These are phyloP conservation scores for Heloderma charlesbogerti DNA, from an alignment of 2,113 vertebrate species.

Conservation along the genomic window DNA sequence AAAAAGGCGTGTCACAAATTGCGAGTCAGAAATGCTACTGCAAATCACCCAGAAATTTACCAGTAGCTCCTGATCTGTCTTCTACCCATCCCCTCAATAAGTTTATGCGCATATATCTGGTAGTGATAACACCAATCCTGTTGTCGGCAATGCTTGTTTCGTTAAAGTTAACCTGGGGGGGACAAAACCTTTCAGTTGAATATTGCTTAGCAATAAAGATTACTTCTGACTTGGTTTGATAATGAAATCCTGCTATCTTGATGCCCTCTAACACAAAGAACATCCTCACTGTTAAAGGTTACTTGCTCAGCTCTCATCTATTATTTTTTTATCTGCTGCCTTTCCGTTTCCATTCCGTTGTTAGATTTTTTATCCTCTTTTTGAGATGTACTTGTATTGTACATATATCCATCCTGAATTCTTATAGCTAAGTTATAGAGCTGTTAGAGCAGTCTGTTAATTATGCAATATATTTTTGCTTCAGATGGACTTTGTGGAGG, in stretches of 20 bases:
- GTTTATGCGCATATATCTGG: neutral
- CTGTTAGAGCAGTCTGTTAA: neutral
- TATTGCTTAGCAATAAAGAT: neutral
- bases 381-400: neutral
- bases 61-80: too few relatives aligned
- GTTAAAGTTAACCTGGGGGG: neutral
- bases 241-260: neutral
- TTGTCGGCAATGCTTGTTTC: neutral
- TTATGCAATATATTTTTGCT: neutral
- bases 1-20: neutral
- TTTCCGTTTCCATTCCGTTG: neutral
- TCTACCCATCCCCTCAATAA: too few relatives aligned
- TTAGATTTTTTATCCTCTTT: neutral
- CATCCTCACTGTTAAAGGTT: neutral
- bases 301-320: neutral
- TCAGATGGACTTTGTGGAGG: neutral
- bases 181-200: neutral
- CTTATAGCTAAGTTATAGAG: neutral
- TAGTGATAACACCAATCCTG: neutral
- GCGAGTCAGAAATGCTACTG: too few relatives aligned
- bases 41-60: too few relatives aligned
- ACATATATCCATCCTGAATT: neutral
- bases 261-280: neutral
- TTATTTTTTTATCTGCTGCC: neutral
- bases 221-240: neutral